These are phyloP conservation scores for Physocephala rufipes DNA, from an alignment of 2,888 invertebrate species.

Conservation along the genomic window DNA sequence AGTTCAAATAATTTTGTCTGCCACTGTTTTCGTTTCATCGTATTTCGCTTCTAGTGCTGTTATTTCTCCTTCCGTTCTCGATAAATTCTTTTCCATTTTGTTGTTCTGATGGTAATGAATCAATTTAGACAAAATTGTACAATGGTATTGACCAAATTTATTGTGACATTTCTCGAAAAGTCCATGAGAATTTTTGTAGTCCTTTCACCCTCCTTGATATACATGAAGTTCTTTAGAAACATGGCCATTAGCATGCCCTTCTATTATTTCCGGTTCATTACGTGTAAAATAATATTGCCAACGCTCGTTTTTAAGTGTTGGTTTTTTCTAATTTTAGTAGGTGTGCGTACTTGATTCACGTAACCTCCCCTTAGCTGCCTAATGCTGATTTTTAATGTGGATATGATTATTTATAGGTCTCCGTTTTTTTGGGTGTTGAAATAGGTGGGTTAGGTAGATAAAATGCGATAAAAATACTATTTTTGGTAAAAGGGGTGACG, in stretches of 20 bases:
- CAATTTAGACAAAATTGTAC: neutral
- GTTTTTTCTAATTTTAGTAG: too few species aligned
- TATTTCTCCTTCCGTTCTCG: conserved; percentile 1
- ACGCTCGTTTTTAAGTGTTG: too few species aligned
- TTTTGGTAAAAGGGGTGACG: neutral
- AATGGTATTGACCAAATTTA: conserved; percentile 16
- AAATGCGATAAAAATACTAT: conserved; percentile 4
- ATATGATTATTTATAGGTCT: conserved; percentile 4
- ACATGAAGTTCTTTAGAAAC: too few species aligned
- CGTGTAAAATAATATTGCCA: too few species aligned
- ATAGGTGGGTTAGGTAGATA: conserved; percentile 13
- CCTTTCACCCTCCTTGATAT: too few species aligned
- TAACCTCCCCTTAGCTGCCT: too few species aligned
- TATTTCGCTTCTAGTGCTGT: too few species aligned
- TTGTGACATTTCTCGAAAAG: conserved; percentile 31
- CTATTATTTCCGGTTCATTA: neutral
- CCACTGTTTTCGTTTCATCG: neutral
- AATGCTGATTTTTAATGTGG: conserved; percentile 14
- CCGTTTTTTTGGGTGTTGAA: too few species aligned
- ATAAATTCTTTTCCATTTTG: conserved; percentile 33
- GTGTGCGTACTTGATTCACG: too few species aligned
- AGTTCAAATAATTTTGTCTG: neutral
- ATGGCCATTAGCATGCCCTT: neutral
- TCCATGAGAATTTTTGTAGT: too few species aligned
- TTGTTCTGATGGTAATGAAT: neutral